Base-by-base conservation (phyloP, 1,140 invertebrate species). In the Bacillus rossius region DNA sequence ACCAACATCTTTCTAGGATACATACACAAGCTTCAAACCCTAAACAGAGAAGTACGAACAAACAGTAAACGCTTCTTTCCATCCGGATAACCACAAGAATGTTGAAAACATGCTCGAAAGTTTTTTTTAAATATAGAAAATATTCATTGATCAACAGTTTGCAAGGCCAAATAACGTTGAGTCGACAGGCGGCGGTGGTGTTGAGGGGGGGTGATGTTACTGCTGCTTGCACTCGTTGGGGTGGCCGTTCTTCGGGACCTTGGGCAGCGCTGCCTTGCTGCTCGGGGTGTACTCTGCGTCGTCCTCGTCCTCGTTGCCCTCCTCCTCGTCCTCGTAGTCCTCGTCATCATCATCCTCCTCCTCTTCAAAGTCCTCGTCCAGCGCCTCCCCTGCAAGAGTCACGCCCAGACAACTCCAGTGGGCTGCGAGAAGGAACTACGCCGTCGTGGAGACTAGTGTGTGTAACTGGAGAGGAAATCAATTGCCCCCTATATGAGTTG, bases 301-400 rank as follows among this genome's bases (percentile, higher is more conserved):
- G 3, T 66, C 64, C 47, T 76, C 74, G 1, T 73, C 73, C 0
- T 76, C 73, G 4, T 73, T 34, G 4, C 29, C 72, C 42, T 67
- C 66, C 16, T 63, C 67, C 34, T 67, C 62, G 5, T 77, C 75
- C 7, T 72, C 71, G 8, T 73, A 74, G 20, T 70, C 73, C 19
- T 73, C 73, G 17, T 78, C 84, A 56, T 83, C 84, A n/a, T 87
- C 84, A 41, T 84, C 83, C 40, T 85, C 83, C 58, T 87, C 82
- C 50, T 86, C 83, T 51, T 87, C 82, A 42, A 88, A 86, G 55
- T 90, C 88, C 55, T 89, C 88, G 65, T 90, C 87, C 16, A 89
- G 77, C 25, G 83, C 85, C 77, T 90, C 88, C 42, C 88, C 78
- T 79, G 37, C 29, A 68, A 68, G n/a, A n/a, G n/a, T n/a, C n/a